Conservation (phyloP, 2,888 invertebrate genomes). For the Xylophagus ater region DNA sequence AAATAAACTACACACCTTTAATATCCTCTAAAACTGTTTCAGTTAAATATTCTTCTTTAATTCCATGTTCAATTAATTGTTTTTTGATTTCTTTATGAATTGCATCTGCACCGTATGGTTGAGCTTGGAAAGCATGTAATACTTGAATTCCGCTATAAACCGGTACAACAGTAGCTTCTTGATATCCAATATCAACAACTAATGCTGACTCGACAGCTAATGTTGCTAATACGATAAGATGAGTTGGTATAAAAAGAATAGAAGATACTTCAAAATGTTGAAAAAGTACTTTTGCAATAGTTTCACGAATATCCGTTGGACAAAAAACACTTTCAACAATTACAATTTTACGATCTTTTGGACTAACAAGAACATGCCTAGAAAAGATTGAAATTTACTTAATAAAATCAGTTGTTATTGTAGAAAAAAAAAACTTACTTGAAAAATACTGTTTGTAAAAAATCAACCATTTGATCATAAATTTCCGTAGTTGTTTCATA, state of each 20-base stretch:
- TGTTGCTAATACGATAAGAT: constrained; percentile 72
- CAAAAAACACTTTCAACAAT: constrained; percentile 83
- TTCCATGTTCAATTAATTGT: constrained; percentile 40
- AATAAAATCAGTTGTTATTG: not conserved
- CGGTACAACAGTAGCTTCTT: constrained; percentile 71
- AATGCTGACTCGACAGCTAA: constrained; percentile 72
- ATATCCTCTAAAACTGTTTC: constrained; percentile 62
- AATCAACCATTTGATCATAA: constrained; percentile 76
- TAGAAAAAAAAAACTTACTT: constrained; percentile 45
- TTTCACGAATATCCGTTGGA: constrained; percentile 70
- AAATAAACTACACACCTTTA: constrained; percentile 41
- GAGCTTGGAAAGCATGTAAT: constrained; percentile 70
- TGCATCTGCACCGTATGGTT: constrained; percentile 64
- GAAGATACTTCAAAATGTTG: constrained; percentile 82
- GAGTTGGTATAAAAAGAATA: constrained; percentile 71
- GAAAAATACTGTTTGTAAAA: constrained; percentile 78
- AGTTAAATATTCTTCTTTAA: constrained; percentile 38
- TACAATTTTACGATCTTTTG: constrained; percentile 85
- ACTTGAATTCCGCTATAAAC: constrained; percentile 82
- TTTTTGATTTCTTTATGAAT: constrained; percentile 52
- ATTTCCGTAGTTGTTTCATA: constrained; percentile 57
- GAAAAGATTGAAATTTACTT: constrained; percentile 17
- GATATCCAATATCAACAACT: constrained; percentile 79
- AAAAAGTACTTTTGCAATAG: constrained; percentile 83
- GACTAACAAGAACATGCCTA: constrained; percentile 80